Evolutionary conservation across 2,113 vertebrate genomes (phyloP).

Genomic region (Eurypyga helias): DNA sequence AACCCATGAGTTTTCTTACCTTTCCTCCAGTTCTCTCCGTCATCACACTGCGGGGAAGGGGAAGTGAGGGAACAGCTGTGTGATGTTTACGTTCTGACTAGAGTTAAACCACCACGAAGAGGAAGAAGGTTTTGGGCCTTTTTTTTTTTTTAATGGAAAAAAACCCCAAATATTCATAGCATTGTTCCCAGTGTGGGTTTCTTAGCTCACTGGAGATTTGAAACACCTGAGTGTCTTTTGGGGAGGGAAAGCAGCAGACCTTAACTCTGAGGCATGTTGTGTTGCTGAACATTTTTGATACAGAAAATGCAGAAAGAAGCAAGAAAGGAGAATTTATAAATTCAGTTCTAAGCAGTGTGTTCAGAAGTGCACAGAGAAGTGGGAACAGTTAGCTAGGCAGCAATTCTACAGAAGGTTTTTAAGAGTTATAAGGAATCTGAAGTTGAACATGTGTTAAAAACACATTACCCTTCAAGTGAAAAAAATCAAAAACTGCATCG

Average conservation of each 20-base stretch:
- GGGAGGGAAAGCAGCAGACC: neutral
- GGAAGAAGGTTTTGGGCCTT: neutral
- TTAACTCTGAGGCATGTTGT: neutral
- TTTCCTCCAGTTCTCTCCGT: too few species aligned
- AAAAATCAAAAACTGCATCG: neutral
- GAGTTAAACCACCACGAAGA: neutral
- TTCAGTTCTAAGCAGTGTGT: neutral
- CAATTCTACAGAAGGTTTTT: neutral
- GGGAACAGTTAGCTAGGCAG: neutral
- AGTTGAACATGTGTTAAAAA: neutral
- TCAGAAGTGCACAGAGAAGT: neutral
- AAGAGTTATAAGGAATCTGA: neutral
- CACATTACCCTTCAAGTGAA: neutral
- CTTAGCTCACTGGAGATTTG: neutral
- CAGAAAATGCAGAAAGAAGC: neutral
- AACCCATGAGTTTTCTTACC: too few species aligned
- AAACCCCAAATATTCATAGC: neutral
- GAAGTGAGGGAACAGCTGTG: too few species aligned
- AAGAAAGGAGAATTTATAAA: neutral
- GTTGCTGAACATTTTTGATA: neutral
- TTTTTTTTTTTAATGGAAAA: neutral
- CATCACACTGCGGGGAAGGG: too few species aligned
- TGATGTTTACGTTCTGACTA: too few species aligned
- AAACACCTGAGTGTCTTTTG: neutral
- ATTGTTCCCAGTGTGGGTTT: neutral